Evolutionary conservation across 2,888 invertebrate species (phyloP), one percentile per base, ranked within the genome.

Genomic region (Caenorhabditis becei): DNA sequence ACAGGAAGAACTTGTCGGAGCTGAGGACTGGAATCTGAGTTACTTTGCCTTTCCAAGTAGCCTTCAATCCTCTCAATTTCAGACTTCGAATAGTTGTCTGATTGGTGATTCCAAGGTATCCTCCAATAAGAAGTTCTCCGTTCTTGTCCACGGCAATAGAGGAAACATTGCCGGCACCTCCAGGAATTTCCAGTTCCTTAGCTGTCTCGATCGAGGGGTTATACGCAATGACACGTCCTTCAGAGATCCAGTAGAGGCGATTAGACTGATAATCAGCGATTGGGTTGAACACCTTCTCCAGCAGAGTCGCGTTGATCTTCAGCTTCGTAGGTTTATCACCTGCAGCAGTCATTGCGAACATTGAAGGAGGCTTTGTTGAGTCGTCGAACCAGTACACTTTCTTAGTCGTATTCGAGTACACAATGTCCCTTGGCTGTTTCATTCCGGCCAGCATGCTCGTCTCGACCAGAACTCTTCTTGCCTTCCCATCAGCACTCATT

Each of bases 41-140:
- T 10, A 74, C 59, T 41, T 35, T 28, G 51, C 74, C 74, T 24
- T 37, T 16, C 49, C 59, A 66, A 11, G 35, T 59, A 20, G 59
- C 51, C 28, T 51, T 74, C 18, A 18, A 51, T 16, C 65, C 74
- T 7, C 53, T 74, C 59, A 74, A 51, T 49, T 11, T 49, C 28
- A 66, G 32, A 54, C 71, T 37, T 37, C 70, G 20, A 2, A 78
- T 37, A 20, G 78, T 70, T 20, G 70, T 70, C 7, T 77, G 77
- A 44, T 69, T 77, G 1, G 63, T 56, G 14, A 70, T 70, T 41
- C 62, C 8, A 10, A 69, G 49, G 28, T 44, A 77, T 35, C 63
- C 77, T 44, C 66, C 71, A 23, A 78, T 70, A 18, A 78, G 59
- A 59, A 78, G 65, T 44, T 78, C 70, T 37, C 77, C 77, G 53